Conservation (phyloP, 2,113 vertebrate species). For the Chloropsis cyanopogon region DNA sequence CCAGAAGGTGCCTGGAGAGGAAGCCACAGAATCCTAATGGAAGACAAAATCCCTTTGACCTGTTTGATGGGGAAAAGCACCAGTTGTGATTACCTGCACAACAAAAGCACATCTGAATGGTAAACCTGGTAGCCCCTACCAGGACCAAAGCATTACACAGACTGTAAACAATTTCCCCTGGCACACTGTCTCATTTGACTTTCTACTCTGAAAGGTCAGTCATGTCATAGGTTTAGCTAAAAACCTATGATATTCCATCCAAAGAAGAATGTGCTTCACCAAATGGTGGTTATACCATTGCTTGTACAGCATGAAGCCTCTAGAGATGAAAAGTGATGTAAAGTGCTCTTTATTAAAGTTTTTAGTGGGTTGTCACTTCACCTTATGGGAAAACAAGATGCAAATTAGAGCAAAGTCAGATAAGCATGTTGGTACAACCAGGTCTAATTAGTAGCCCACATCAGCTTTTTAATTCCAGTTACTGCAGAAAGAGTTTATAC, state of each 20-base stretch:
- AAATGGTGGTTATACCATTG: not conserved
- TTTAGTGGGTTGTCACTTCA: not conserved
- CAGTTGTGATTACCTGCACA: not conserved
- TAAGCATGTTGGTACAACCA: not conserved
- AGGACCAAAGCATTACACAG: not conserved
- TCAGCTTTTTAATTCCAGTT: not conserved
- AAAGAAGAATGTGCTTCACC: not conserved
- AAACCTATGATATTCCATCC: not conserved
- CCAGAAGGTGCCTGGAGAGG: not conserved
- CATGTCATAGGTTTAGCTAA: not conserved
- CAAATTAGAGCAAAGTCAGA: not conserved
- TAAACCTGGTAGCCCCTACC: not conserved
- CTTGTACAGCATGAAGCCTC: not conserved
- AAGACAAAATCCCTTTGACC: not conserved
- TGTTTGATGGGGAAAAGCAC: not conserved
- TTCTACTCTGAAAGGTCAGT: not conserved
- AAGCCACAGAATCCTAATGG: not conserved
- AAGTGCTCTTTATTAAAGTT: not conserved
- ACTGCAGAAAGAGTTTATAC: not conserved
- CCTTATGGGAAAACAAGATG: not conserved
- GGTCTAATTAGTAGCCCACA: not conserved
- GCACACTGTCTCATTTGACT: not conserved
- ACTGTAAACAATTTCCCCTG: not conserved
- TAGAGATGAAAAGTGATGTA: not conserved
- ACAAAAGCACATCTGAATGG: not conserved